Evolutionary conservation across 2,797 vertebrate genomes (phyloP), one percentile per base, ranked within the genome.

Genomic region (Anguilla anguilla): DNA sequence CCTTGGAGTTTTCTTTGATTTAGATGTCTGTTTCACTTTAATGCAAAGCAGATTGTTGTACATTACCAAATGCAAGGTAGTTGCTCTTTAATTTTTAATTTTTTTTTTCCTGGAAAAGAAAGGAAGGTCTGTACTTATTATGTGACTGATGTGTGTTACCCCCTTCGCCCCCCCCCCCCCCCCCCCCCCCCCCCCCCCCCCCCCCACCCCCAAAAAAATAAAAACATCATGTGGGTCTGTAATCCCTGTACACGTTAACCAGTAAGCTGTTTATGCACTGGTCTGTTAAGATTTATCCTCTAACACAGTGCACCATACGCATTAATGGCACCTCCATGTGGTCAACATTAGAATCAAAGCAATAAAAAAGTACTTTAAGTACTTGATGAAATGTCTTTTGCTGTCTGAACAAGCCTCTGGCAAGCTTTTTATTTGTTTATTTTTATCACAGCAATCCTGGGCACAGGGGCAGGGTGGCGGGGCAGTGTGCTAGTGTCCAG

Each of bases 41-140:
- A 46, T 85, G 59, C 84, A 85, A 43, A 72, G 15, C 13, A 53
- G 6, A 22, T 74, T 86, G 79, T 81, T 43, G 35, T 25, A 11
- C 89, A 84, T 69, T 81, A 74, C 43, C 84, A 86, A 88, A 79
- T 88, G 84, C 81, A 87, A 74, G 79, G 67, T 77, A 87, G 87
- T 88, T 91, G 81, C 88, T 90, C 55, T 31, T 5, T 89, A 85
- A 90, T 89, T 91, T 92, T 92, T 90, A 51, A 83, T 87, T 93
- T 46, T 91, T 90, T 86, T 46, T 28, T 87, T 46, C 39, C 17
- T 55, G 43, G 85, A 87, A 17, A 86, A 91, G 88, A 91, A 91
- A 90, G 85, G 28, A 61, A 87, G 46, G 55, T 61, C 88, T 92
- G 87, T 91, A 55, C 43, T 87, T 87, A 22, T 85, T 25, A 22